phyloP scores from a whole-genome alignment of 2,113 vertebrate species.

The Ciconia stormi region DNA sequence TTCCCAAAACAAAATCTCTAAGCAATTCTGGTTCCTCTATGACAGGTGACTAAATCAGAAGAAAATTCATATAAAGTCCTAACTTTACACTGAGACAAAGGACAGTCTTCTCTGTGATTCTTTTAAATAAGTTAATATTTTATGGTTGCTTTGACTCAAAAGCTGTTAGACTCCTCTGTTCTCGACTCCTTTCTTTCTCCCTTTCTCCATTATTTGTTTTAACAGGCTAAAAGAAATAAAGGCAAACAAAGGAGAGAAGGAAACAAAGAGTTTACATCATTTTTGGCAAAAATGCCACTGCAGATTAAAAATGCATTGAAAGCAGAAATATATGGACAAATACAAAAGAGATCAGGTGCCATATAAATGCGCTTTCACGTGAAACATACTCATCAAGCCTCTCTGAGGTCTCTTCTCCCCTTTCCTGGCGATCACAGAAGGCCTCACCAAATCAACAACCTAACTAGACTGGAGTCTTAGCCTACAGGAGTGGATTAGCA shows the following conservation, averaged over 20 bases:
- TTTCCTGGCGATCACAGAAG: neutral
- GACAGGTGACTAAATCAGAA: neutral
- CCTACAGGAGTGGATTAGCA: neutral
- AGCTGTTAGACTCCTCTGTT: neutral
- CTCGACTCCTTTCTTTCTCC: neutral
- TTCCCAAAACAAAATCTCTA: neutral
- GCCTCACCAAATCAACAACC: neutral
- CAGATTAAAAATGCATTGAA: neutral
- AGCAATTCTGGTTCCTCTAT: neutral
- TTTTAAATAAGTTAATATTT: neutral
- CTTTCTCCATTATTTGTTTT: neutral
- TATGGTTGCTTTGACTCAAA: neutral
- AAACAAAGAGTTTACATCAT: neutral
- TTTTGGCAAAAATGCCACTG: neutral
- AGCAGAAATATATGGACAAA: neutral
- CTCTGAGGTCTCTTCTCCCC: neutral
- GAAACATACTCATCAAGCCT: neutral
- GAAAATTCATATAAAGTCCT: neutral
- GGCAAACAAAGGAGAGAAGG: neutral
- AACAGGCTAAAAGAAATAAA: neutral
- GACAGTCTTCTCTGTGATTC: neutral
- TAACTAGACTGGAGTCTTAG: neutral
- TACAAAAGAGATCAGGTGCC: neutral
- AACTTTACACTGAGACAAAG: neutral
- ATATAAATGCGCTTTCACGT: neutral